Base-by-base conservation (phyloP, 2,888 invertebrate species). In the Amphipoea oculea region DNA sequence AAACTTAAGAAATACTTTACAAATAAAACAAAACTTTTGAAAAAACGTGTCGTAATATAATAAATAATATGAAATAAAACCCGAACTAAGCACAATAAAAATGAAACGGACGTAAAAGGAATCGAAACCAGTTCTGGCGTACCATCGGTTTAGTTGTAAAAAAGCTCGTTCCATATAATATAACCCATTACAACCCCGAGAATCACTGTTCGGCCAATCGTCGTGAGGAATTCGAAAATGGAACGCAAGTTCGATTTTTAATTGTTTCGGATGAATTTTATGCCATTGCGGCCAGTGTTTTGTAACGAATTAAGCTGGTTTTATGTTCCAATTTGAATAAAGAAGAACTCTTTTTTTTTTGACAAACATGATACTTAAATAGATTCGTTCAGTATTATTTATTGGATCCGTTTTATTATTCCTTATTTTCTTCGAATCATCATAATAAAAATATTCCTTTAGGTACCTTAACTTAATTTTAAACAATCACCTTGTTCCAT, bases 121-220 rank as follows among this genome's bases (percentile, higher is more conserved):
- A 94, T 94, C 91, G 90, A 92, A 96, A 96, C 96, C 96, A 90
- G 96, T 96, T 95, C 92, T 94, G 93, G 89, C 92, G 93, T 94
- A 93, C 94, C 94, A 95, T 96, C 94, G 94, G 94, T 95, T 95
- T 95, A 96, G 96, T 94, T 96, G 95, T 96, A 96, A 96, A 96
- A 96, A 96, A 93, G 93, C 94, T 93, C 95, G 95, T 96, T 96
- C 94, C 95, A 94, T 95, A 96, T 95, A 96, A 96, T 96, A 96
- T 96, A 96, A 94, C 95, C 96, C 95, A 96, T 96, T 96, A 96
- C 96, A 94, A 95, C 94, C 95, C 95, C 91, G 95, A 95, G 95
- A 96, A 96, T 95, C 95, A 95, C 95, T 93, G 93, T 90, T 92
- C 93, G 92, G 89, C 95, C 95, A 95, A 96, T 96, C 94, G 92